These are phyloP conservation scores for Seriola dumerili DNA, from an alignment of 2,113 vertebrate species.

Conservation along the genomic window DNA sequence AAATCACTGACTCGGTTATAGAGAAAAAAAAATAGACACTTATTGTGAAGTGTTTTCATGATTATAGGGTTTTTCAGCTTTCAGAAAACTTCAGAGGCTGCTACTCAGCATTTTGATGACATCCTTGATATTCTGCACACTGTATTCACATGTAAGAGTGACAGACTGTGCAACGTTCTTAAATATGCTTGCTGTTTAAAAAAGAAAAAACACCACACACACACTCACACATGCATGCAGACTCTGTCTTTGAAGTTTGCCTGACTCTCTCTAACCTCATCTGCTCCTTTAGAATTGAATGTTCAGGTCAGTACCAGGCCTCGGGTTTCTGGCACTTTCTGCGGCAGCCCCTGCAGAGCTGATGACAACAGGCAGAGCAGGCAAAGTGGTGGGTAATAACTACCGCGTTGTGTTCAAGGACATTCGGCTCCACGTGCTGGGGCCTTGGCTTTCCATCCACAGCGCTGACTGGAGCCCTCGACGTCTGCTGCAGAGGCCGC, in stretches of 20 bases:
- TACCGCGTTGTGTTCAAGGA: constrained; percentile 69
- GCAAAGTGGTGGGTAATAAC: constrained; percentile 66
- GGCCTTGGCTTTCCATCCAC: constrained; percentile 53
- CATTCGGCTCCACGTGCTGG: constrained; percentile 50
- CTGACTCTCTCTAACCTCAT: constrained; percentile 23
- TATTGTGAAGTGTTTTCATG: constrained; percentile 9
- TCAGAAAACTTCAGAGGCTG: not conserved
- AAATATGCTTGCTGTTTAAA: not conserved
- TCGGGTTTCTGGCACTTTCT: constrained; percentile 37
- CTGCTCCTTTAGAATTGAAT: constrained; percentile 23
- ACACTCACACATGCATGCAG: not conserved
- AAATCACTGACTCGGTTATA: not conserved
- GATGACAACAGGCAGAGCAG: constrained; percentile 64
- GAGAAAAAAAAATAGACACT: not conserved
- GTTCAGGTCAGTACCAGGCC: constrained; percentile 32
- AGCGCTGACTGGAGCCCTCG: constrained; percentile 29
- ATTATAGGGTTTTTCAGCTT: constrained; percentile 16
- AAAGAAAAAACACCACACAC: not conserved
- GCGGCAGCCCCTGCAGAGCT: constrained; percentile 50
- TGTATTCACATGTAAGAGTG: not conserved
- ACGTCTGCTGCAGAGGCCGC: constrained; percentile 59
- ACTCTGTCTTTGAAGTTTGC: constrained; percentile 33
- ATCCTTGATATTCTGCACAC: not conserved
- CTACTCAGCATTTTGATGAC: not conserved
- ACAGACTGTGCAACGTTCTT: not conserved